Percentiles rank a stretch among this genome's conserved stretches.
Conservation (phyloP, 2,113 vertebrate genomes). For the Montifringilla adamsi region DNA sequence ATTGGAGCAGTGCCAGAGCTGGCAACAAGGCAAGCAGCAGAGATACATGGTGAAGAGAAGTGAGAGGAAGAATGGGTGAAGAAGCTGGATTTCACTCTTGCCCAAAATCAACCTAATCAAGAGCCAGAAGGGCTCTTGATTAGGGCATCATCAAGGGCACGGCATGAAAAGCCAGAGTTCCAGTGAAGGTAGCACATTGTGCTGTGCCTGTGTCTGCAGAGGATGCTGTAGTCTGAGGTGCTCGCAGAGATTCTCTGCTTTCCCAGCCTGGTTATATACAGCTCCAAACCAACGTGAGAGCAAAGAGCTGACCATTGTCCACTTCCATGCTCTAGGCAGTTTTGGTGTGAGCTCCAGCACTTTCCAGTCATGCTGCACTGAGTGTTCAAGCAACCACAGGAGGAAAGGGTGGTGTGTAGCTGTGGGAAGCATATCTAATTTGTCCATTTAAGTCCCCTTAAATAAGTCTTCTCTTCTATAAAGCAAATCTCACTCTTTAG, state of each 20-base stretch:
- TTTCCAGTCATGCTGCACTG: background rate
- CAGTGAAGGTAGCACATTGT: background rate
- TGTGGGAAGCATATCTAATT: background rate
- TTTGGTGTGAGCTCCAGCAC: background rate
- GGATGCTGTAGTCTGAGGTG: background rate
- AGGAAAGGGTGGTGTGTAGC: background rate
- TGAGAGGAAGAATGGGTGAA: background rate
- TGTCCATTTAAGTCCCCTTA: background rate
- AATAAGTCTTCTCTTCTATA: background rate
- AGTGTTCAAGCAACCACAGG: background rate
- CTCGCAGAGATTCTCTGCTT: background rate
- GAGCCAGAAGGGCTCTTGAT: background rate
- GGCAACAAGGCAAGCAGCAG: background rate
- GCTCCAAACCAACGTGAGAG: background rate
- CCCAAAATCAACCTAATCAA: background rate
- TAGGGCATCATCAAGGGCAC: background rate
- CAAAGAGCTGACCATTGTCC: background rate
- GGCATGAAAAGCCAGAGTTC: fast-evolving
- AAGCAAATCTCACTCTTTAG: background rate
- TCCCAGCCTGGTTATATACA: background rate
- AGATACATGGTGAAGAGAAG: background rate
- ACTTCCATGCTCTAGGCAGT: background rate
- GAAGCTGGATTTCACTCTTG: background rate
- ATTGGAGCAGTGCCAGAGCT: background rate
- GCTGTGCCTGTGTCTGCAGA: background rate